Evolutionary conservation across 2,888 invertebrate genomes (phyloP), one percentile per base, ranked within the genome.

Genomic region (Heliconius sara): DNA sequence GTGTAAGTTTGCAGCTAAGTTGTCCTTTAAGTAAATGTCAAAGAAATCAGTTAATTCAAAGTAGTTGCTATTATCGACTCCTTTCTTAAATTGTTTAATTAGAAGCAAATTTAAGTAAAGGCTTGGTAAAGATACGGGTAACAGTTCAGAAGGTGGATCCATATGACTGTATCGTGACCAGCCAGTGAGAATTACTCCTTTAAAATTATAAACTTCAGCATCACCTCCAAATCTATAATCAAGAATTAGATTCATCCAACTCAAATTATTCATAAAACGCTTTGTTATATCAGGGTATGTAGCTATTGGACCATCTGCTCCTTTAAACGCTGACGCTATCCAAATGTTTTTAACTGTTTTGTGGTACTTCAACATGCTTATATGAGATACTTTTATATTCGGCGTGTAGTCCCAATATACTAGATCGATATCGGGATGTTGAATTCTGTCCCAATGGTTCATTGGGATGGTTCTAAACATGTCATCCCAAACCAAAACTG

Each of bases 281-380:
- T 96, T 95, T 3, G 91, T 92, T 4, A 96, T 90, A 80, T 96
- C 92, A 0, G 97, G 96, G 1, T 96, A 88, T 30, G 94, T 94
- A 78, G 95, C 92, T 7, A 90, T 90, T 0, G 88, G 87, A 1
- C 96, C 96, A 71, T 96, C 96, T 0, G 97, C 97, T 0, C 98
- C 98, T 94, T 98, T 98, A 87, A 97, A 98, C 0, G 98, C 98
- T 80, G 97, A 97, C 0, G 98, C 98, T 68, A 97, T 95, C 98
- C 98, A 98, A 34, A 98, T 92, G 63, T 96, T 95, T 3, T 95
- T 92, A 90, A 98, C 98, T 16, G 85, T 87, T 43, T 84, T 86
- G 63, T 90, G 89, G 73, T 93, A 91, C 52, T 88, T 87, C 7
- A 86, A 84, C 19, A 93, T 80, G 67, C 86, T 85, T 0, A 74